phyloP scores from a whole-genome alignment of 1,140 invertebrate species.

The Heliconius eleuchia region DNA sequence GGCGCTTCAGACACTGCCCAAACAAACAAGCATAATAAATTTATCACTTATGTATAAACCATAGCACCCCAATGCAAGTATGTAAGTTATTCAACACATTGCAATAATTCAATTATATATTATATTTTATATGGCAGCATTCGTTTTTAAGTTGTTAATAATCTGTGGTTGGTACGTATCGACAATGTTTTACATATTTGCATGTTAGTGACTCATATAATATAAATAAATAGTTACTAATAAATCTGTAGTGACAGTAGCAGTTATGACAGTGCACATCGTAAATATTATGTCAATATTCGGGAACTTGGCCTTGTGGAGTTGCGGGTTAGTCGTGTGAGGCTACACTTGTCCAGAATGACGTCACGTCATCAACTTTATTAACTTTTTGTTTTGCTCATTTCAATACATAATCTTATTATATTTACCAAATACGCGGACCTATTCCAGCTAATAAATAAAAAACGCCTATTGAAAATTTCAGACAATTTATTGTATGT shows the following conservation, averaged over 20 bases:
- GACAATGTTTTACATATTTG: slow-evolving; percentile 79
- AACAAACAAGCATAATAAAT: slow-evolving; percentile 78
- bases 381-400: slow-evolving; percentile 53
- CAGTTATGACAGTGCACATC: slow-evolving; percentile 78
- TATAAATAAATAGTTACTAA: slow-evolving; percentile 81
- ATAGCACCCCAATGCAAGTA: slow-evolving; percentile 81
- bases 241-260: slow-evolving; percentile 77
- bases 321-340: slow-evolving; percentile 79
- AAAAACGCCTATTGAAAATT: slow-evolving; percentile 70
- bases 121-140: slow-evolving; percentile 67
- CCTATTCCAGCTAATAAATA: slow-evolving; percentile 63
- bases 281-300: slow-evolving; percentile 74
- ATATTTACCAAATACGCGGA: slow-evolving; percentile 43
- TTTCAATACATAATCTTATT: not conserved
- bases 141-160: slow-evolving; percentile 74
- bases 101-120: slow-evolving; percentile 50
- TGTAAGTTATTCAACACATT: slow-evolving; percentile 77
- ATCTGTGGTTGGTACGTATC: slow-evolving; percentile 60
- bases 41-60: slow-evolving; percentile 79
- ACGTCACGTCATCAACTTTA: slow-evolving; percentile 80
- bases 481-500: slow-evolving; percentile 80
- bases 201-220: slow-evolving; percentile 81
- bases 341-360: slow-evolving; percentile 73
- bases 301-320: slow-evolving; percentile 82
- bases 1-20: slow-evolving; percentile 61